These are phyloP conservation scores for Coenobita brevimanus DNA, from an alignment of 1,140 invertebrate genomes.

Conservation along the genomic window DNA sequence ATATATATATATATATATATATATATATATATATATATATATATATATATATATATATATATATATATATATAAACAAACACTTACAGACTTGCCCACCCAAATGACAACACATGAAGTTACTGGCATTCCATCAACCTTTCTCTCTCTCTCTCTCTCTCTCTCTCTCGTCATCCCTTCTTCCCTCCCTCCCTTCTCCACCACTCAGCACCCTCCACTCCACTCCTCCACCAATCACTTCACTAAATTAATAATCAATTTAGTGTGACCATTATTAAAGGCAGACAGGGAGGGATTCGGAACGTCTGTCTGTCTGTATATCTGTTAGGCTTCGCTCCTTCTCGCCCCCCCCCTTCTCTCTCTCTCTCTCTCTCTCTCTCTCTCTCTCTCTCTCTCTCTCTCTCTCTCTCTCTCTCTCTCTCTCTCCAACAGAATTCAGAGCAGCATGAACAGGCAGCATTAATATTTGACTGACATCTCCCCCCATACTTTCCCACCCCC, in stretches of 20 bases:
- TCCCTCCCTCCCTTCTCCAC: slow-evolving; percentile 3
- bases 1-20: slow-evolving; percentile 26
- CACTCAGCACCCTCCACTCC: not conserved
- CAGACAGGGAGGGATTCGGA: too few relatives aligned
- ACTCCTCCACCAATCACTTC: not conserved
- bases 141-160: not conserved
- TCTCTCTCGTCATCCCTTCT: not conserved
- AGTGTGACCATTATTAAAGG: too few relatives aligned
- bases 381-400: not conserved
- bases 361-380: not conserved
- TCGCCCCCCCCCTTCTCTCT: not conserved
- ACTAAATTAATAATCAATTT: not conserved
- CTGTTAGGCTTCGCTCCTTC: not conserved
- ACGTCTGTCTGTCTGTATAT: not conserved
- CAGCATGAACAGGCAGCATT: too few relatives aligned
- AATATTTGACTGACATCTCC: not conserved
- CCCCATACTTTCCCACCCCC: slow-evolving; percentile 4
- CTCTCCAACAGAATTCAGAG: too few relatives aligned
- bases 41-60: not conserved
- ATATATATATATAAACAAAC: not conserved
- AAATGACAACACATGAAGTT: not conserved
- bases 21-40: slow-evolving; percentile 19
- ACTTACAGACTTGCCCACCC: too few relatives aligned
- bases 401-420: not conserved
- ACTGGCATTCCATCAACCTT: not conserved